phyloP scores from a whole-genome alignment of 1,140 invertebrate genomes.

The Copidosoma floridanum region DNA sequence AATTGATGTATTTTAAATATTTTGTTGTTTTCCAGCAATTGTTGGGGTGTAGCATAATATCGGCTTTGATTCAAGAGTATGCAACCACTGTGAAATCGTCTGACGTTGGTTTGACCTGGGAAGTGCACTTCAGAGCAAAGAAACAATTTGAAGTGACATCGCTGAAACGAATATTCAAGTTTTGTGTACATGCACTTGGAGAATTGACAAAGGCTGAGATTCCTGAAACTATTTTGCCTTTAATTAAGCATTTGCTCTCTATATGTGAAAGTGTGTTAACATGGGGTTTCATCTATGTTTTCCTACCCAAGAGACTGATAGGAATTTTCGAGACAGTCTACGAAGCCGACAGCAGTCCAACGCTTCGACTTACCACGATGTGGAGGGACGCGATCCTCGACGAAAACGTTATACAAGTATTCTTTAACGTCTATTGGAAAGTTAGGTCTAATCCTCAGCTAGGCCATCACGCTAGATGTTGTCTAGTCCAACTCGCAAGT shows the following conservation, averaged over 20 bases:
- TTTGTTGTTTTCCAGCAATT: constrained; percentile 59
- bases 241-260: constrained; percentile 68
- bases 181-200: constrained; percentile 61
- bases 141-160: constrained; percentile 79
- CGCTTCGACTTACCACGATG: constrained; percentile 60
- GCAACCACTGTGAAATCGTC: constrained; percentile 80
- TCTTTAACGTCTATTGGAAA: constrained; percentile 84
- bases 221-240: constrained; percentile 55
- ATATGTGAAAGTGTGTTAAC: constrained; percentile 73
- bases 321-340: constrained; percentile 71
- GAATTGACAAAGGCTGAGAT: constrained; percentile 62
- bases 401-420: constrained; percentile 69
- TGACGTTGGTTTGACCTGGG: constrained; percentile 82
- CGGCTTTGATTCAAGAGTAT: constrained; percentile 84
- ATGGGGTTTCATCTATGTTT: constrained; percentile 70
- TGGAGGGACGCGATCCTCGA: constrained; percentile 80
- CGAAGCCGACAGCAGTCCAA: constrained; percentile 66
- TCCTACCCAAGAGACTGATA: constrained; percentile 68
- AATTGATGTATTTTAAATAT: background rate
- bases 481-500: constrained; percentile 75
- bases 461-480: constrained; percentile 73
- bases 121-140: constrained; percentile 81
- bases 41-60: constrained; percentile 78
- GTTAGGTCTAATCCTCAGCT: constrained; percentile 72
- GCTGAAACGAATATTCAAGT: constrained; percentile 77